Conservation (phyloP, 2,888 invertebrate species). For the Rhagium mordax region DNA sequence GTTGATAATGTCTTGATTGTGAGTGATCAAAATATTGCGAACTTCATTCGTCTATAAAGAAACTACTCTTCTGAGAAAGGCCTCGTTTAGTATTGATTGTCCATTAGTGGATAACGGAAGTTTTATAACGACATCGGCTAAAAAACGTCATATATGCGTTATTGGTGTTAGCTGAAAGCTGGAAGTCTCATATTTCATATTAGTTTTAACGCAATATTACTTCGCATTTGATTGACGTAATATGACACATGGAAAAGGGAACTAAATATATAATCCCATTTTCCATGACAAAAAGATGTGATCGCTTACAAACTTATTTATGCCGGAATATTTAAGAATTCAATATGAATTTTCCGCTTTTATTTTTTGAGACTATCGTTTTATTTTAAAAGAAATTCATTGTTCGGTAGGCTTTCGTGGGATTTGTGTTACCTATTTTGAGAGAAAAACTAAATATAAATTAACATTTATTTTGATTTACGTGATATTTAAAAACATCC, state of each 20-base stretch:
- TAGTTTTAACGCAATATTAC: constrained; percentile 24
- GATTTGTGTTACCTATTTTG: too few species aligned
- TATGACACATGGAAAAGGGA: not conserved
- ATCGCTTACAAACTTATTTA: not conserved
- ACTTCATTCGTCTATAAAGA: not conserved
- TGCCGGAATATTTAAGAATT: not conserved
- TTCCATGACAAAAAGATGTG: not conserved
- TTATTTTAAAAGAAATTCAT: too few species aligned
- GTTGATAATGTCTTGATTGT: too few species aligned
- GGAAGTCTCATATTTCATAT: constrained; percentile 22
- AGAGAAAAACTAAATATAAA: too few species aligned
- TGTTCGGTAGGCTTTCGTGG: too few species aligned
- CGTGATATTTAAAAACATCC: too few species aligned
- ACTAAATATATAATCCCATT: not conserved
- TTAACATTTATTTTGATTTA: too few species aligned
- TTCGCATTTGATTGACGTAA: not conserved
- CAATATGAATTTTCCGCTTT: too few species aligned
- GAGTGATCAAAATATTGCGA: too few species aligned
- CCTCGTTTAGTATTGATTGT: constrained; percentile 28
- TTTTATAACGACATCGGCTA: constrained; percentile 27
- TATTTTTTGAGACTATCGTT: too few species aligned
- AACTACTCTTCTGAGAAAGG: not conserved
- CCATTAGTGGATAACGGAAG: constrained; percentile 28
- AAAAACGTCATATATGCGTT: constrained; percentile 25
- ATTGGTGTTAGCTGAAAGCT: constrained; percentile 23